Percentiles rank a stretch among this genome's conserved stretches.
Evolutionary conservation across 2,113 vertebrate genomes (phyloP).

Genomic region (Istiophorus platypterus): DNA sequence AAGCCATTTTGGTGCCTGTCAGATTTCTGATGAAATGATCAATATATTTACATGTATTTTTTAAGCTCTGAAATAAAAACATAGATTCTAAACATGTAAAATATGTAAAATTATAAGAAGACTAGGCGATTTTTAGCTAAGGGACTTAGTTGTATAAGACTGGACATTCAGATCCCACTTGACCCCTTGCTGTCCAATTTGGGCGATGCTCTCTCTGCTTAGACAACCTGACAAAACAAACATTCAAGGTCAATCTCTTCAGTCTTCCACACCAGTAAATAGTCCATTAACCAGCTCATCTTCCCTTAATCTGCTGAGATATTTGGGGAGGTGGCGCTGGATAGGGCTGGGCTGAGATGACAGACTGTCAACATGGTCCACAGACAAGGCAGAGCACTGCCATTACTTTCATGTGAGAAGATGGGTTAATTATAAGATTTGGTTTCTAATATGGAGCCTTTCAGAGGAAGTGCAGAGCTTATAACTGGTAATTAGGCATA

Average conservation of each 20-base stretch:
- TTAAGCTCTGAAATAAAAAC: neutral
- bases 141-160: neutral
- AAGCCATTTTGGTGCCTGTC: neutral
- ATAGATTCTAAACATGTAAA: neutral
- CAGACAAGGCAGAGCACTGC: constrained; percentile 75
- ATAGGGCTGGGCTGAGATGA: constrained; percentile 76
- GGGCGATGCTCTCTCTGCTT: neutral
- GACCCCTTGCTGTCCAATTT: neutral
- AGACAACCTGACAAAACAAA: constrained; percentile 46
- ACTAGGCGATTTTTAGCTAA: neutral
- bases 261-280: constrained; percentile 43
- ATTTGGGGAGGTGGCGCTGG: constrained; percentile 54
- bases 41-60: neutral
- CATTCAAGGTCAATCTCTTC: constrained; percentile 64
- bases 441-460: constrained; percentile 81
- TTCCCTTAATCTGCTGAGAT: constrained; percentile 66
- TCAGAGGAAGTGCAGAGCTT: constrained; percentile 75
- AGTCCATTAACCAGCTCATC: constrained; percentile 72
- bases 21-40: neutral
- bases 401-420: constrained; percentile 81
- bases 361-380: constrained; percentile 76
- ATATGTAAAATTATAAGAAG: neutral
- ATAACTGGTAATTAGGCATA: constrained; percentile 84
- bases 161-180: neutral
- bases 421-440: constrained; percentile 87